phyloP scores from a whole-genome alignment of 2,888 invertebrate species.

The Eudemis profundana region DNA sequence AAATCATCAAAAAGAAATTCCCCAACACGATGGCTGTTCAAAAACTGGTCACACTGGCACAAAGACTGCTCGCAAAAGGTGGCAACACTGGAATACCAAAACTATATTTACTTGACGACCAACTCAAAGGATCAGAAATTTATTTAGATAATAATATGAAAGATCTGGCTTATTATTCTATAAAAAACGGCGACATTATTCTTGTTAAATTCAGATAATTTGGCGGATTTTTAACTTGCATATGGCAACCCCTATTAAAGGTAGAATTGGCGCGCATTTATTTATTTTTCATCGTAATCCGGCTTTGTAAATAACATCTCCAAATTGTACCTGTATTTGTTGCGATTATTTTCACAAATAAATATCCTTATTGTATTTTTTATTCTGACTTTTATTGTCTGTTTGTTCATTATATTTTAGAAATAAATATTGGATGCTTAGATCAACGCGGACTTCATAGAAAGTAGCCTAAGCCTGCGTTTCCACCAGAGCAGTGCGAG shows the following conservation, averaged over 20 bases:
- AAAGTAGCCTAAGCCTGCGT: too few relatives aligned
- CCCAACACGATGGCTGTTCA: slow-evolving; percentile 92
- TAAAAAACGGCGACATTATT: slow-evolving; percentile 93
- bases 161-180: slow-evolving; percentile 92
- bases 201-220: slow-evolving; percentile 87
- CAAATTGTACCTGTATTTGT: slow-evolving; percentile 79
- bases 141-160: slow-evolving; percentile 92
- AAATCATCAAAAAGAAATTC: slow-evolving; percentile 89
- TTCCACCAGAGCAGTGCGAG: too few relatives aligned
- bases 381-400: slow-evolving; percentile 54
- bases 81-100: slow-evolving; percentile 70
- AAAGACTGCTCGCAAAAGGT: slow-evolving; percentile 88
- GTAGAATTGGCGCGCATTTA: slow-evolving; percentile 55
- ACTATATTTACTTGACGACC: slow-evolving; percentile 83
- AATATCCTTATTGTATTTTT: slow-evolving; percentile 77
- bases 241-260: slow-evolving; percentile 29
- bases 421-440: too few relatives aligned
- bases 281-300: slow-evolving; percentile 50
- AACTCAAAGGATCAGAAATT: slow-evolving; percentile 88
- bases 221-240: slow-evolving; percentile 30
- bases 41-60: slow-evolving; percentile 92
- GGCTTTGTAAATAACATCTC: slow-evolving; percentile 75
- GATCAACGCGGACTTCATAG: too few relatives aligned
- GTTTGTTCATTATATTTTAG: not conserved
- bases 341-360: slow-evolving; percentile 68